Conservation (phyloP, 2,888 invertebrate species). For the Polylopha cassiicola region DNA sequence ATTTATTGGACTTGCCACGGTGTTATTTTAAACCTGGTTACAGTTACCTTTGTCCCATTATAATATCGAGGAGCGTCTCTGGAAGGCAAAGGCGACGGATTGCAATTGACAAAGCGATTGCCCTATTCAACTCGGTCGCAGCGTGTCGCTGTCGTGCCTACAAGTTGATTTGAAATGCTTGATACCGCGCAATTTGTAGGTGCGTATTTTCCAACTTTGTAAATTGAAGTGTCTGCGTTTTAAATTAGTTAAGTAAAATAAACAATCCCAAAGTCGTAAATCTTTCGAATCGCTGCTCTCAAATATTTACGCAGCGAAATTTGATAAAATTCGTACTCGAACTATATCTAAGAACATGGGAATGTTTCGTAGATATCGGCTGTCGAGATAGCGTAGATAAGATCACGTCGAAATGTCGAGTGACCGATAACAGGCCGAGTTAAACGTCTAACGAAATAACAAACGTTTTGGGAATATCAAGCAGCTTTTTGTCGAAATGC, state of each 20-base stretch:
- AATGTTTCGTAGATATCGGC: slow-evolving; percentile 25
- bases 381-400: slow-evolving; percentile 25
- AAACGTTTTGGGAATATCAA: no score
- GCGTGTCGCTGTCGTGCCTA: neutral
- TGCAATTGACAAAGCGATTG: no score
- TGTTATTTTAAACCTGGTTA: slow-evolving; percentile 28
- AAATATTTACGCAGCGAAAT: neutral
- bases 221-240: no score
- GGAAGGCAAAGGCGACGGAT: no score
- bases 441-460: slow-evolving; percentile 11
- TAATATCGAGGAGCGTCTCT: slow-evolving; percentile 8
- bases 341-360: slow-evolving; percentile 24
- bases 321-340: slow-evolving; percentile 2
- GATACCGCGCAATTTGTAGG: neutral
- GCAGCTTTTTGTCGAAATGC: slow-evolving; percentile 5
- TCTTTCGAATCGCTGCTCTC: slow-evolving; percentile 1
- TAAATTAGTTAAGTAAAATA: neutral
- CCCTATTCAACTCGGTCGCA: no score
- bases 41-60: no score
- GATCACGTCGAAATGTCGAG: slow-evolving; percentile 30
- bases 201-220: no score
- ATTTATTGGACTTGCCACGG: slow-evolving; percentile 38
- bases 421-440: slow-evolving; percentile 30
- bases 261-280: slow-evolving; percentile 5
- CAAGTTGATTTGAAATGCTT: neutral